Evolutionary conservation across 2,888 invertebrate genomes (phyloP), one percentile per base, ranked within the genome.

Genomic region (Eudasyphora cyanicolor): DNA sequence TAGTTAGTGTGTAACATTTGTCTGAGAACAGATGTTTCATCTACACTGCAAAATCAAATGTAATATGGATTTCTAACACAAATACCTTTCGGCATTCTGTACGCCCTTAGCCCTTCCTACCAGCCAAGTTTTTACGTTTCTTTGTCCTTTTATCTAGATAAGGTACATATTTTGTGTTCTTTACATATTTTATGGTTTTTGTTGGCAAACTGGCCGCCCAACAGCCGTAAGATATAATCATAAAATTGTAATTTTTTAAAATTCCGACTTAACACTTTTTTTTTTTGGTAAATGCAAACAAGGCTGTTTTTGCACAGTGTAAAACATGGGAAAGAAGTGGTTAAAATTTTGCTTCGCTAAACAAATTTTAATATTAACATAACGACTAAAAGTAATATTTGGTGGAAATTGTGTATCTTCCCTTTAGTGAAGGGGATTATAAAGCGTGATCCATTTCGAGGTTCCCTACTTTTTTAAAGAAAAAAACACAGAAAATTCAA

Each of bases 161-260:
- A 27, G 27, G 27, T 57, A 24, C 49, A 49, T 69, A 29, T 57
- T 57, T 45, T 67, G 45, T n/a, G 45, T 7, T n/a, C 3, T 45
- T 45, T 45, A 45, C 21, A 49, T 69, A 29, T 57, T 57, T 67
- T 29, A 49, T 49, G 45, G 67, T 10, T 45, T 38, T 69, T 24
- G 49, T 49, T 49, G 45, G 29, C n/a, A 69, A 27, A 49, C 27
- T 27, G 1, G 14, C 57, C 45, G 6, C 45, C 45, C n/a, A 45
- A 14, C 45, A 45, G n/a, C 45, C 1, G 45, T n/a, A 24, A 12
- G 51, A 51, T 10, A 57, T 12, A 69, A 69, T 69, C 69, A 69
- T 69, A 69, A 49, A 69, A 29, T 69, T 67, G 27, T 69, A 29
- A 67, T 67, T 24, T 67, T 45, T 14, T 14, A 57, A 57, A 57